phyloP scores from a whole-genome alignment of 2,888 invertebrate genomes.

The Trachelus stipa region DNA sequence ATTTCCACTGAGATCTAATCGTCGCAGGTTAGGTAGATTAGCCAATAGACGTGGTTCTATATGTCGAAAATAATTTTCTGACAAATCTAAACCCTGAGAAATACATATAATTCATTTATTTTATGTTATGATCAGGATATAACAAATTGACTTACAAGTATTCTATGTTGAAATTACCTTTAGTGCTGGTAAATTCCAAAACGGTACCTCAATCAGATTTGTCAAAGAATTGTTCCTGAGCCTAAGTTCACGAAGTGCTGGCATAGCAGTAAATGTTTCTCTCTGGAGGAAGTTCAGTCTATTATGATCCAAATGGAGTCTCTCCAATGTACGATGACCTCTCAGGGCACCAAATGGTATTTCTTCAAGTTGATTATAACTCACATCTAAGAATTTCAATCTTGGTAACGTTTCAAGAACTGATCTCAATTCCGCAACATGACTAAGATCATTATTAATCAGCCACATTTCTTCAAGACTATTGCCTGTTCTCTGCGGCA shows the following conservation, averaged over 20 bases:
- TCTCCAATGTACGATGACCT: constrained; percentile 84
- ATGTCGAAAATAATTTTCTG: constrained; percentile 79
- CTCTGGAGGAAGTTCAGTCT: constrained; percentile 79
- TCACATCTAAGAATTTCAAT: constrained; percentile 82
- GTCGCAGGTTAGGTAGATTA: constrained; percentile 80
- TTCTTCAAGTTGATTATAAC: constrained; percentile 80
- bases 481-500: constrained; percentile 79
- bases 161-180: constrained; percentile 67
- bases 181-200: constrained; percentile 86
- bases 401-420: constrained; percentile 82
- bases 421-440: constrained; percentile 80
- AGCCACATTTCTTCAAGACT: constrained; percentile 83
- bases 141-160: neutral
- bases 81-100: constrained; percentile 80
- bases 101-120: neutral
- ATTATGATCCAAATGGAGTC: constrained; percentile 85
- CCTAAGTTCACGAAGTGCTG: constrained; percentile 83
- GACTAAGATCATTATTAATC: constrained; percentile 80
- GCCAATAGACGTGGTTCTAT: constrained; percentile 79
- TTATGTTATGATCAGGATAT: neutral
- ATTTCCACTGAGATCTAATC: constrained; percentile 83
- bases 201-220: constrained; percentile 78
- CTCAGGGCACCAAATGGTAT: constrained; percentile 83
- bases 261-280: constrained; percentile 86
- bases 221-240: constrained; percentile 86